Conservation (phyloP, 1,140 invertebrate genomes). For the Sitophilus oryzae region DNA sequence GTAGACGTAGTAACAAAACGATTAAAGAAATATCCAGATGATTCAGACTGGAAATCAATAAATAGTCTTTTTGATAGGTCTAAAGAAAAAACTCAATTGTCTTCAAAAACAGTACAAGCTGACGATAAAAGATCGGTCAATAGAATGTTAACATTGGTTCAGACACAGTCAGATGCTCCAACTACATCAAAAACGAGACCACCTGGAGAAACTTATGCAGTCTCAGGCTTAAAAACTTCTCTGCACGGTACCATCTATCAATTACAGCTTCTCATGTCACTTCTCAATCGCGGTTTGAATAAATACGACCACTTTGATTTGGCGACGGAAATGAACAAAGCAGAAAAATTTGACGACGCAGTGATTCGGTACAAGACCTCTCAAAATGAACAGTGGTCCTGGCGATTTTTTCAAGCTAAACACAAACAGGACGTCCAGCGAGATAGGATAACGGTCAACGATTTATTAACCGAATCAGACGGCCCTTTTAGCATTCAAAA, state of each 20-base stretch:
- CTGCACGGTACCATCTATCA: constrained; percentile 22
- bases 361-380: constrained; percentile 3
- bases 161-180: not conserved
- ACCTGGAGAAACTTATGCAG: not conserved
- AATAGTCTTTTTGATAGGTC: no score
- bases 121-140: not conserved
- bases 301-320: constrained; percentile 6
- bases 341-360: constrained; percentile 24
- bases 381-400: not conserved
- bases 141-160: not conserved
- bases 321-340: constrained; percentile 20
- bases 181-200: not conserved
- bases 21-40: not conserved
- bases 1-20: not conserved
- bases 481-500: constrained; percentile 1
- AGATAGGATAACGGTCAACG: constrained; percentile 1
- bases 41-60: not conserved
- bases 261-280: constrained; percentile 17
- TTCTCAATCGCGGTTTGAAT: not conserved
- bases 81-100: no score
- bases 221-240: constrained; percentile 7
- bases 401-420: constrained; percentile 13
- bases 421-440: constrained; percentile 2
- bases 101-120: not conserved
- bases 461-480: not conserved